Evolutionary conservation across 2,113 vertebrate genomes (phyloP), one percentile per base, ranked within the genome.

Genomic region (Illadopsis cleaveri): DNA sequence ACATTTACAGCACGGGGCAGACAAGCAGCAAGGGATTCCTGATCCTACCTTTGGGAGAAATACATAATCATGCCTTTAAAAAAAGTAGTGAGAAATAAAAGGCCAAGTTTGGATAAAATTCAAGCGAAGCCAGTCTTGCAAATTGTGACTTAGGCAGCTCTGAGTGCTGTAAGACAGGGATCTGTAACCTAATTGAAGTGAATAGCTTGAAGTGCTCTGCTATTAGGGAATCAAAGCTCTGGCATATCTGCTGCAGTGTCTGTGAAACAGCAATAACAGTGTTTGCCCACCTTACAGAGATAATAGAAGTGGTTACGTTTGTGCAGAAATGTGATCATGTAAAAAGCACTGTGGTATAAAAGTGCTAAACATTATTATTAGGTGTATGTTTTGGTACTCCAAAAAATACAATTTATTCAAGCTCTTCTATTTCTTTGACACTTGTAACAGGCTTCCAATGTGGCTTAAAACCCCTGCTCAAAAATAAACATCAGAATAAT

Each of bases 401-500:
- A 80, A 82, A 77, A 96, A 90, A 51, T 9, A 25, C 62, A 92
- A 62, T 94, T 73, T 69, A 79, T 86, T 94, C 87, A 87, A 94
- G 66, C 64, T 85, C 62, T 92, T 93, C 73, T 92, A 31, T 95
- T 97, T 94, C 82, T 79, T 95, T 86, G 90, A 96, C 75, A 94
- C 75, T 92, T 96, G 42, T 79, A 96, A 97, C 82, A 96, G 96
- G 89, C 93, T 95, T 85, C 80, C 95, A 96, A 94, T 82, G 83
- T 20, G 61, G 44, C 69, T 96, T 91, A 89, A 95, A 97, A 80
- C 31, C 95, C 77, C 82, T 93, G 91, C 87, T 96, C 76, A 93
- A 94, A 97, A 97, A 95, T 97, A 97, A 97, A 97, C 92, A 95
- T 64, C 12, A 61, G 85, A 95, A 96, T 97, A 97, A 98, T 95